Base-by-base conservation (phyloP, 2,888 invertebrate genomes). In the Phortica magna region DNA sequence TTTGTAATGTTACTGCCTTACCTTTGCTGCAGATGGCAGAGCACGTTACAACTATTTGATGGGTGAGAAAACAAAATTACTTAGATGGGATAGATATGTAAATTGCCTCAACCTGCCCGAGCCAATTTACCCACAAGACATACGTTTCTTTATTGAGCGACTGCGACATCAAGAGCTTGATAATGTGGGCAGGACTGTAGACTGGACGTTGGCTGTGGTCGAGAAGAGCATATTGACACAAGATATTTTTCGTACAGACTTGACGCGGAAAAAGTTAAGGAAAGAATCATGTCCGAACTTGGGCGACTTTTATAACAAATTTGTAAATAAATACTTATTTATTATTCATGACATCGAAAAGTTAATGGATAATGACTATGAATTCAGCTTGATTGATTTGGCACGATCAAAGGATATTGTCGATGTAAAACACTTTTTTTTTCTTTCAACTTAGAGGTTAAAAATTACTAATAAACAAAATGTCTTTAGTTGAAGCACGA, bases 211-310 rank as follows among this genome's bases (percentile, higher is more conserved):
- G 70, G 75, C 80, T 0, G 79, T 90, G 10, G 68, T 91, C 53
- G 90, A 91, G 43, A 77, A 83, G 0, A 89, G 91, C 72, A 73
- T 90, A 10, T 82, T 91, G 5, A 73, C 77, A 0, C 91, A 91
- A 76, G 78, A 87, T 41, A 80, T 84, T 2, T 79, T 75, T 22
- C 78, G 81, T 0, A 41, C 59, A 41, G 83, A 91, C 79, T 42
- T 82, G 2, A 90, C 91, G 0, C 81, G 83, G 0, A 68, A 22
- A 9, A 55, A 55, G 0, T 73, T 90, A 0, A 39, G 75, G 3
- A 48, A 76, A n/a, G 74, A 65, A 6, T 12, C 78, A 0, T 79
- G 81, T 19, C 79, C 79, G 0, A 76, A 89, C 72, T 83, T 89
- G 61, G 90, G 85, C 0, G 3, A 53, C 5, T 59, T 84, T 12